Evolutionary conservation across 2,888 invertebrate genomes (phyloP), one percentile per base, ranked within the genome.

Genomic region (Tetramorium bicarinatum): DNA sequence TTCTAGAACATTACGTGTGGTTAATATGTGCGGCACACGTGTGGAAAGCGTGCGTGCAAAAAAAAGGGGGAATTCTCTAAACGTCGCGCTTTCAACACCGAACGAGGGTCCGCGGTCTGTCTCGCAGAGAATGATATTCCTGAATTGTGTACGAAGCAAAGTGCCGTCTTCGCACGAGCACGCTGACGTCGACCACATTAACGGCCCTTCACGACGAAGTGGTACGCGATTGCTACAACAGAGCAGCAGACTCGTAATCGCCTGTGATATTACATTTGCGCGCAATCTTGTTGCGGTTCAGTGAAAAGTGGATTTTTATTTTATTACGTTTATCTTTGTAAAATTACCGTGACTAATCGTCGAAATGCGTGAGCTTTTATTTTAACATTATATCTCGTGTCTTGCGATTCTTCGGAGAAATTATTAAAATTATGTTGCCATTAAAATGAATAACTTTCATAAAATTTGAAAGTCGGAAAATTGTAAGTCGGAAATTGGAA

Each of bases 171-270:
- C 25, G 41, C 18, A 75, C 41, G 41, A 41, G 41, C 11, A 38
- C 13, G 34, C 18, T 47, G 67, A 62, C 21, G 69, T 34, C 44
- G 44, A 47, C 56, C 52, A 49, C 41, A 11, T 21, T 54, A 52
- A 66, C 64, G n/a, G n/a, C 41, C 54, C 69, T 77, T 77, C 56
- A 34, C 59, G 47, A 79, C 59, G 34, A 56, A 69, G 38, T n/a
- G 71, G 34, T 61, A 34, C 29, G 66, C 66, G 34, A 77, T 79
- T 71, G 38, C 72, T 80, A 49, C 79, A 49, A 38, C 79, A 72
- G 72, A 72, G n/a, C 21, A 59, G 15, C 44, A 4, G 29, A 34
- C 38, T 71, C 59, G 79, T 79, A 79, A 79, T 71, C 59, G 49
- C 34, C 38, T 38, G 72, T 72, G 47, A 80, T 44, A 44, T 79